Conservation (phyloP, 2,888 invertebrate genomes). For the Drosophila engyochracea region DNA sequence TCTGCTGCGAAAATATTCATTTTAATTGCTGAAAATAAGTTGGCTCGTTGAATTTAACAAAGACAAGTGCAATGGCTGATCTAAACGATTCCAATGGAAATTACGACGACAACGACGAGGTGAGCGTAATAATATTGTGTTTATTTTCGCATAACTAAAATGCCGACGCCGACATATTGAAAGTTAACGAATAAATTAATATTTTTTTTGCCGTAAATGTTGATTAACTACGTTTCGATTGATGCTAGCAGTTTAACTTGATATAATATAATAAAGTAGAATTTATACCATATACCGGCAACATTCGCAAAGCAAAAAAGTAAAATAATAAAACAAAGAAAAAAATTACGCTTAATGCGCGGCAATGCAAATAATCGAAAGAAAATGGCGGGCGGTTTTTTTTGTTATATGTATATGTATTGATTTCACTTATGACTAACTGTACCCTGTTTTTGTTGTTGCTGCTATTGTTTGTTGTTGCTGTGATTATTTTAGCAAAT, state of each 20-base stretch:
- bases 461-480: slow-evolving; percentile 18
- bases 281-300: background rate
- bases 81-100: slow-evolving; percentile 78
- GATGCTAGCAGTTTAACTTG: background rate
- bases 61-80: slow-evolving; percentile 65
- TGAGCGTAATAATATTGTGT: slow-evolving; percentile 38
- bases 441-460: slow-evolving; percentile 41
- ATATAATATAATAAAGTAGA: background rate
- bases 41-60: slow-evolving; percentile 5
- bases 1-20: slow-evolving; percentile 33
- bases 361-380: slow-evolving; percentile 57
- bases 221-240: background rate
- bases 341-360: slow-evolving; percentile 21
- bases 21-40: slow-evolving; percentile 8
- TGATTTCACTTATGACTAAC: slow-evolving; percentile 61
- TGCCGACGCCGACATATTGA: slow-evolving; percentile 45
- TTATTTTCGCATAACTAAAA: slow-evolving; percentile 21
- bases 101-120: slow-evolving; percentile 80
- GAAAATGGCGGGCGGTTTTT: slow-evolving; percentile 70
- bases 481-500: slow-evolving; percentile 68
- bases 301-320: background rate
- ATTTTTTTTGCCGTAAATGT: background rate
- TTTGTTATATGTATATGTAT: slow-evolving; percentile 3
- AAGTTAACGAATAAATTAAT: slow-evolving; percentile 3
- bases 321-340: slow-evolving; percentile 1